Conservation (phyloP, 1,140 invertebrate genomes). For the Battus philenor region DNA sequence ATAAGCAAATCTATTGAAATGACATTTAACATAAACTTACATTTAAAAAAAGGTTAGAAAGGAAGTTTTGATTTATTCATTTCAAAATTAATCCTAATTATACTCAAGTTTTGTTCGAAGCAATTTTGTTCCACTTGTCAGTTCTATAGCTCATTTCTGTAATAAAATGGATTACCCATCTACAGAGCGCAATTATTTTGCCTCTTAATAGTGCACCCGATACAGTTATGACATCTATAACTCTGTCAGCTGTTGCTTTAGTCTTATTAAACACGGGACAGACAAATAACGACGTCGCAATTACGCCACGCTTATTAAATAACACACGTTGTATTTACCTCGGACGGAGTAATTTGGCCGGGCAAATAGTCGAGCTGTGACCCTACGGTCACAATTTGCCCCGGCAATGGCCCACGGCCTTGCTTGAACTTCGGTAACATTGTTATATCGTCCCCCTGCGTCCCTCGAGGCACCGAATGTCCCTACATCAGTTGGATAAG, state of each 20-base stretch:
- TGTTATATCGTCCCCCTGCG: conserved; percentile 51
- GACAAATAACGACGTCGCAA: conserved; percentile 20
- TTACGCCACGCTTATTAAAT: conserved; percentile 46
- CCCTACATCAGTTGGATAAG: conserved; percentile 53
- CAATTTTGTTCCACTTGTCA: conserved; percentile 37
- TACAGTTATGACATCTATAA: conserved; percentile 43
- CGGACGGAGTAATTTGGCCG: conserved; percentile 45
- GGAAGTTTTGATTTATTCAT: too few species aligned
- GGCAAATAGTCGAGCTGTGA: conserved; percentile 49
- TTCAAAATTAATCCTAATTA: conserved; percentile 37
- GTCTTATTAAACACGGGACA: conserved; percentile 11
- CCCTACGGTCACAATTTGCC: conserved; percentile 61
- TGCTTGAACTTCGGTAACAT: conserved; percentile 60
- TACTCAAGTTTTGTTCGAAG: conserved; percentile 55
- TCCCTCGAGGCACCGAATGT: conserved; percentile 51
- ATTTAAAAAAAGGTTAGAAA: too few species aligned
- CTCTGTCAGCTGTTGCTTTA: conserved; percentile 15
- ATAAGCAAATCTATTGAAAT: too few species aligned
- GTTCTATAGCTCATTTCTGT: conserved; percentile 53
- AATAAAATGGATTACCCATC: conserved; percentile 52
- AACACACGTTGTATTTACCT: conserved; percentile 51
- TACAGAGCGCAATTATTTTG: conserved; percentile 45
- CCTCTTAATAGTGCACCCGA: conserved; percentile 43
- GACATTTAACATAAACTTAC: too few species aligned
- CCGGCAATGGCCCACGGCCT: conserved; percentile 44